phyloP scores from a whole-genome alignment of 1,140 invertebrate species.

The Melanaphis sacchari region DNA sequence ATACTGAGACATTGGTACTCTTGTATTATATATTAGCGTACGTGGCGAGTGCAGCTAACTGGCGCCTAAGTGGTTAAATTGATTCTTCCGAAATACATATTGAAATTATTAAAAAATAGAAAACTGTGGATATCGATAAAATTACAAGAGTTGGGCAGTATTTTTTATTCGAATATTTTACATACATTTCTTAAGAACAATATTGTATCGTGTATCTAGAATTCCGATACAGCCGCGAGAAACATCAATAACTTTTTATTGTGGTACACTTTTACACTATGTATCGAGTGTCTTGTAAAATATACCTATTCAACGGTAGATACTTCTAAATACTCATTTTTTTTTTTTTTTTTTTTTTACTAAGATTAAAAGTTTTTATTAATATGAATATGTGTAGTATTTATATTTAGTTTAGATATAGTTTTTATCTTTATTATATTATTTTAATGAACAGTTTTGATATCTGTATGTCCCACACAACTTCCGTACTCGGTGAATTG shows the following conservation, averaged over 20 bases:
- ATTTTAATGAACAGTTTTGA: too few species aligned
- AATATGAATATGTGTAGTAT: too few species aligned
- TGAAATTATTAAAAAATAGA: neutral
- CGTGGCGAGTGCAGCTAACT: neutral
- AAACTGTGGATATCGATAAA: neutral
- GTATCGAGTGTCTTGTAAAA: neutral
- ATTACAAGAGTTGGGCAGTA: neutral
- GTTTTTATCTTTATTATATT: too few species aligned
- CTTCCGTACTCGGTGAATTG: too few species aligned
- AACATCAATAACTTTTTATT: neutral
- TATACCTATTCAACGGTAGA: neutral
- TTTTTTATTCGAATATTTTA: neutral
- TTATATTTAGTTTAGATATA: too few species aligned
- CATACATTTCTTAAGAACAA: neutral
- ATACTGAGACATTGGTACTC: too few species aligned
- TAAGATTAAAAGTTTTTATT: too few species aligned
- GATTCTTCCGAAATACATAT: too few species aligned
- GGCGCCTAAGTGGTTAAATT: neutral
- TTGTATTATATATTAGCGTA: neutral
- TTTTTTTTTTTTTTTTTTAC: too few species aligned
- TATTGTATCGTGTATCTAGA: neutral
- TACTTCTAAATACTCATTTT: neutral
- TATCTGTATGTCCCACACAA: too few species aligned
- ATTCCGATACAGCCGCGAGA: too few species aligned
- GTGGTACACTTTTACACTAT: neutral